phyloP scores from a whole-genome alignment of 2,113 vertebrate species.

The Stomatorhinus ivindoensis region DNA sequence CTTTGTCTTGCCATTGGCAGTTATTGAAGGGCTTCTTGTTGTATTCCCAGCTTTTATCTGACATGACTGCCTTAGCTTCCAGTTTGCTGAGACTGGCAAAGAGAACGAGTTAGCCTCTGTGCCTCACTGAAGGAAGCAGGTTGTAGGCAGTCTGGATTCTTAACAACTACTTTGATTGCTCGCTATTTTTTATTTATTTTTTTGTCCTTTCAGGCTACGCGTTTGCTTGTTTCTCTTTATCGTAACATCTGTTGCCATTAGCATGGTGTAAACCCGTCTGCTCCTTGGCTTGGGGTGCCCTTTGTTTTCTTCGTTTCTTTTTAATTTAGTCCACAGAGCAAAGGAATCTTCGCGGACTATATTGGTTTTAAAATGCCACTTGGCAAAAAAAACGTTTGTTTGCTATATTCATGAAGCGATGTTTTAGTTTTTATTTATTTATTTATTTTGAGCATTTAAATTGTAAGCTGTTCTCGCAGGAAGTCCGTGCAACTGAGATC shows the following conservation, averaged over 20 bases:
- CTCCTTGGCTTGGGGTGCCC: neutral
- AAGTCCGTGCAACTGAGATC: constrained; percentile 8
- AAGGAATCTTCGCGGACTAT: neutral
- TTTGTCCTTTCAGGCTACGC: too few species aligned
- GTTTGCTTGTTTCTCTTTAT: neutral
- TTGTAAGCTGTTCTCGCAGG: neutral
- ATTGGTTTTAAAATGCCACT: neutral
- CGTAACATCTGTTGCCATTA: neutral
- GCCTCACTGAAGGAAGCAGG: neutral
- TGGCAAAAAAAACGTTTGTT: neutral
- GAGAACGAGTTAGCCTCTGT: neutral
- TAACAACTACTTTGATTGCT: neutral
- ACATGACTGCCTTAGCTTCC: neutral
- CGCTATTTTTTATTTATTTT: neutral
- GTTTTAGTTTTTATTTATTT: neutral
- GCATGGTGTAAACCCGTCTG: neutral
- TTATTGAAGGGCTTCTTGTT: neutral
- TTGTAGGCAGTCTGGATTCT: neutral
- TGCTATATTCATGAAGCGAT: neutral
- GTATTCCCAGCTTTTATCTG: neutral
- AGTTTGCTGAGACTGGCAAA: neutral
- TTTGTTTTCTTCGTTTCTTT: neutral
- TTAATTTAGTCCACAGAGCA: neutral
- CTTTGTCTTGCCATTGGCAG: neutral
- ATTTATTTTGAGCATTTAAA: neutral